Conservation (phyloP, 2,113 vertebrate species). For the Elanus axillaris region DNA sequence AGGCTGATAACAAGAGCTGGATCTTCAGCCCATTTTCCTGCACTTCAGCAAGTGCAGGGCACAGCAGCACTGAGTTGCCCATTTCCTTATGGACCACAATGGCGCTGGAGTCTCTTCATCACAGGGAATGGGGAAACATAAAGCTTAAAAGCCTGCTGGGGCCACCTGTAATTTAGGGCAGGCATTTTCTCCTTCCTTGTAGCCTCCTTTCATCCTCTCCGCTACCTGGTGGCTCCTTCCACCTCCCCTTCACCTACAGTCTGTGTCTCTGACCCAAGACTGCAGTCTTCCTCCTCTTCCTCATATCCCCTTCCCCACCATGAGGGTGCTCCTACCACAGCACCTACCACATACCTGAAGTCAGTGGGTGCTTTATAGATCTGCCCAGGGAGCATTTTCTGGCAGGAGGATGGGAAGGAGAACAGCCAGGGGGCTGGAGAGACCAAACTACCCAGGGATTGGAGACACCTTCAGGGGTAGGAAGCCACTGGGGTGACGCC, state of each 20-base stretch:
- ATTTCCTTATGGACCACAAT: background rate
- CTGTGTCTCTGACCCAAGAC: background rate
- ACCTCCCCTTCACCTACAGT: background rate
- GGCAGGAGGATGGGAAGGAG: background rate
- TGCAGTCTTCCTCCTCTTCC: background rate
- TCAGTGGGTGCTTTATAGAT: background rate
- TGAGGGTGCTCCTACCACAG: background rate
- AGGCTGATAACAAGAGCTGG: background rate
- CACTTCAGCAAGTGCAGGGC: too few relatives aligned
- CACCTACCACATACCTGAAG: background rate
- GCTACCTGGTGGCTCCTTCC: background rate
- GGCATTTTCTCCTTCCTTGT: background rate
- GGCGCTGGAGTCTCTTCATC: background rate
- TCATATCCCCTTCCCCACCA: background rate
- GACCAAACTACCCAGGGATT: rapidly evolving
- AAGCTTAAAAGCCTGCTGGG: background rate
- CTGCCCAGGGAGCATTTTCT: background rate
- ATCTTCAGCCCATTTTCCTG: background rate
- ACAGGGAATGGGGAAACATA: background rate
- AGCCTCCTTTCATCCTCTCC: background rate
- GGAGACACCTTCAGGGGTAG: background rate
- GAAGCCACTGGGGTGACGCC: background rate
- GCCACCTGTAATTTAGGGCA: background rate
- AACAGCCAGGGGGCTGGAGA: background rate
- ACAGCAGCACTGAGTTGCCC: background rate